A percentile compares a stretch with the other conserved stretches of the same genome.
phyloP scores from a whole-genome alignment of 1,140 invertebrate genomes.

The Scaptomyza hsui region DNA sequence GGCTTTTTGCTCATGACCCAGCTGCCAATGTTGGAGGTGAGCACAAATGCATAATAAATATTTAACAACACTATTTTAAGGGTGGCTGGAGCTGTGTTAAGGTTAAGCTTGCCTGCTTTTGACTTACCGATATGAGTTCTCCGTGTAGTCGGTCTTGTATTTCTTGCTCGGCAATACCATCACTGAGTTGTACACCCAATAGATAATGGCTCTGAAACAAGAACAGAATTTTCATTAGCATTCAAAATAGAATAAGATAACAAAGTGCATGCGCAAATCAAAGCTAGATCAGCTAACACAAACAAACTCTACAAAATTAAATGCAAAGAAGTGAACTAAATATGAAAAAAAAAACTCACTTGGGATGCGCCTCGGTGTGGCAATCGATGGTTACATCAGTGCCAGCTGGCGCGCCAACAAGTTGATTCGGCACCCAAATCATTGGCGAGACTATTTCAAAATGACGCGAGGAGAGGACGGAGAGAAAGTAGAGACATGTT shows the following conservation, averaged over 20 bases:
- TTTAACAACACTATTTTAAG: slow-evolving; percentile 56
- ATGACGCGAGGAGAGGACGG: slow-evolving; percentile 19
- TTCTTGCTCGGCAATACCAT: slow-evolving; percentile 94
- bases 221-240: slow-evolving; percentile 21
- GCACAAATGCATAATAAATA: slow-evolving; percentile 71
- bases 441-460: slow-evolving; percentile 91
- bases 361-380: slow-evolving; percentile 95
- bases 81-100: not conserved
- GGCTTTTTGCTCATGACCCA: slow-evolving; percentile 12
- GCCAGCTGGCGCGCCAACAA: slow-evolving; percentile 93
- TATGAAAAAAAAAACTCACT: slow-evolving; percentile 67
- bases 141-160: slow-evolving; percentile 90
- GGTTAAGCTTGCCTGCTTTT: slow-evolving; percentile 11
- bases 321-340: slow-evolving; percentile 3
- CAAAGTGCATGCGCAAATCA: slow-evolving; percentile 28
- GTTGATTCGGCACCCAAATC: slow-evolving; percentile 95
- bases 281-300: not conserved
- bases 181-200: slow-evolving; percentile 94
- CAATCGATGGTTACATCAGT: slow-evolving; percentile 96
- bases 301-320: not conserved
- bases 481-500: slow-evolving; percentile 33
- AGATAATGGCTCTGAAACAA: slow-evolving; percentile 90
- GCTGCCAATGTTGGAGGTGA: slow-evolving; percentile 30
- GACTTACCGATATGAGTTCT: slow-evolving; percentile 90
- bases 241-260: slow-evolving; percentile 37